Base-by-base conservation (phyloP, 2,113 vertebrate genomes). In the Fregetta grallaria region DNA sequence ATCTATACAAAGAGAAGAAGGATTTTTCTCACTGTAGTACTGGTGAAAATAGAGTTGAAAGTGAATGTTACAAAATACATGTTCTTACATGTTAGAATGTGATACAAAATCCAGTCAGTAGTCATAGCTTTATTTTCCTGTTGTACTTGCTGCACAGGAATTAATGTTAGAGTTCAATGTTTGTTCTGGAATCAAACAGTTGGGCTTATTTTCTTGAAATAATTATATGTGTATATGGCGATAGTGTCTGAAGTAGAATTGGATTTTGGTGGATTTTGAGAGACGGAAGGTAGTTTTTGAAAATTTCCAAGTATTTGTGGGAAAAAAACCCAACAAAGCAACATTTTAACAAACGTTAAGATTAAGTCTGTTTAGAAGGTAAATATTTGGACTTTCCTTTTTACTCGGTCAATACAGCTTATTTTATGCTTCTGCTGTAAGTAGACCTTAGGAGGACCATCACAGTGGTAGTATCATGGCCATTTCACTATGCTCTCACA, bases 11-110 rank as follows among this genome's bases (percentile, higher is more conserved):
- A 87, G 52, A 40, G 21, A 32, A 53, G n/a, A 92, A 71, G 47
- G 61, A 61, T 52, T 74, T 78, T 81, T 88, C 18, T 90, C 56
- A 21, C 71, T 86, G 40, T 75, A 61, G 42, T 91, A 29, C 29
- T 59, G 32, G 44, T 85, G 80, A 74, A 92, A 89, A 77, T 80
- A 62, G 70, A 85, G 27, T 91, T 95, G 84, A 89, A 92, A 92
- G 72, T 56, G 23, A 66, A 18, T 75, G 19, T 88, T 75, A 72
- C 15, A 59, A 67, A 94, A n/a, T 72, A 53, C 67, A 29, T 71
- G 68, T 71, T 77, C 27, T 34, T 82, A 14, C 59, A 26, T 53
- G 68, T 63, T 55, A 91, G 90, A 92, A 53, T 53, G 77, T n/a
- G 44, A 29, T 85, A 59, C 27, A 56, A 52, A 76, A 65, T 91